Evolutionary conservation across 2,888 invertebrate species (phyloP).

Genomic region (Mesoligia furuncula): DNA sequence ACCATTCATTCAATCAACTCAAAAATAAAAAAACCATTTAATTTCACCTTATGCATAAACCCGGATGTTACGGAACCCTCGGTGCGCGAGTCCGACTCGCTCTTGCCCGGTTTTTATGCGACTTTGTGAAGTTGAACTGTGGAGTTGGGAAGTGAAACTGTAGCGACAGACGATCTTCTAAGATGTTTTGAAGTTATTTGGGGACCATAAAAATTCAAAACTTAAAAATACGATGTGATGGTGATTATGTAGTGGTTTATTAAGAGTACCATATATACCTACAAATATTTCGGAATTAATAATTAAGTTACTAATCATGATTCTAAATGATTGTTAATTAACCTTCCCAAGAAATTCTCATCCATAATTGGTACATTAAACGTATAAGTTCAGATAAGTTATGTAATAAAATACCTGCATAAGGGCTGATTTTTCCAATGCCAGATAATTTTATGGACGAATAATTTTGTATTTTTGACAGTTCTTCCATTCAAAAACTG

Average conservation of each 20-base stretch:
- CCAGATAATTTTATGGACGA: too few relatives aligned
- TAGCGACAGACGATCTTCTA: background rate
- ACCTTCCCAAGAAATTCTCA: background rate
- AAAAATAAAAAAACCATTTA: too few relatives aligned
- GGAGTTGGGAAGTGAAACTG: constrained; percentile 10
- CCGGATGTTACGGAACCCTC: too few relatives aligned
- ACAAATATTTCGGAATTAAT: background rate
- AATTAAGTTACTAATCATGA: background rate
- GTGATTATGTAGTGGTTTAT: background rate
- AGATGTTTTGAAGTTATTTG: background rate
- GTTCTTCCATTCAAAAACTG: too few relatives aligned
- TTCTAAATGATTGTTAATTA: background rate
- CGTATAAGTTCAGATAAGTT: background rate
- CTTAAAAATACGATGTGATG: background rate
- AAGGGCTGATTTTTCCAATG: too few relatives aligned
- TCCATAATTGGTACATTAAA: background rate
- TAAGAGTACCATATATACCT: background rate
- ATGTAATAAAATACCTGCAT: too few relatives aligned
- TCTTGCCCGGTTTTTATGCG: too few relatives aligned
- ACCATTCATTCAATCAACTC: too few relatives aligned
- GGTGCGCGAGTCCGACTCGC: too few relatives aligned
- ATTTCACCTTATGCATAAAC: too few relatives aligned
- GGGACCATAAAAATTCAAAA: background rate
- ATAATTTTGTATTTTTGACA: too few relatives aligned
- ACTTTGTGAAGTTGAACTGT: constrained; percentile 22